These are phyloP conservation scores for Crypturellus tataupa DNA, from an alignment of 2,797 vertebrate species.

Conservation along the genomic window DNA sequence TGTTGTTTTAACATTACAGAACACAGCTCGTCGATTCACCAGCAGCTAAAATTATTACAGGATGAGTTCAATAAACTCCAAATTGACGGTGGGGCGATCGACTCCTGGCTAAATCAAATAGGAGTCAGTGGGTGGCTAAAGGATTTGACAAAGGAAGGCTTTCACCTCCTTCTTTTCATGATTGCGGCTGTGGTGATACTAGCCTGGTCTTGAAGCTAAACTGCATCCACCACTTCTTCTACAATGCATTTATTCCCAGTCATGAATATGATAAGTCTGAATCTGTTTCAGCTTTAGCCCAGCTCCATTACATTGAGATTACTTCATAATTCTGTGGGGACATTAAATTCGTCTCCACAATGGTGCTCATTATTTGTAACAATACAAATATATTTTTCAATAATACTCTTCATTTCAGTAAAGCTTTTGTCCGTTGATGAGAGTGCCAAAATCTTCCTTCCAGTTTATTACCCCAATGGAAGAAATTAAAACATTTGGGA, in stretches of 20 bases:
- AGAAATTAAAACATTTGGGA: conserved; percentile 12
- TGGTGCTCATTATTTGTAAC: conserved; percentile 35
- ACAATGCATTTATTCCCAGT: neutral
- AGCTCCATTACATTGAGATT: conserved; percentile 32
- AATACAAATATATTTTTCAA: neutral
- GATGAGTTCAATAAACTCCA: too few relatives aligned
- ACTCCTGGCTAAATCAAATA: too few relatives aligned
- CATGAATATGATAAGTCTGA: neutral
- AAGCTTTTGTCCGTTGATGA: neutral
- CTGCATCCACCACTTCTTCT: neutral
- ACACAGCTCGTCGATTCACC: too few relatives aligned
- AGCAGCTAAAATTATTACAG: too few relatives aligned
- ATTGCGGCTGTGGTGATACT: too few relatives aligned
- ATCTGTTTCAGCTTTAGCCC: conserved; percentile 6
- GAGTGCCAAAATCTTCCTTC: neutral
- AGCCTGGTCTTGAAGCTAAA: neutral
- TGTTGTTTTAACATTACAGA: too few relatives aligned
- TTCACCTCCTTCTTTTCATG: too few relatives aligned
- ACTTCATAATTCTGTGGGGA: conserved; percentile 18
- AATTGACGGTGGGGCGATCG: too few relatives aligned
- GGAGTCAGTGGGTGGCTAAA: too few relatives aligned
- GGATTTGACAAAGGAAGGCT: too few relatives aligned
- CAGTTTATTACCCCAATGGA: neutral
- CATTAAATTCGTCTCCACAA: conserved; percentile 29
- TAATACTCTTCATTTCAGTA: conserved; percentile 25